Evolutionary conservation across 2,888 invertebrate species (phyloP), one percentile per base, ranked within the genome.

Genomic region (Tachina grossa): DNA sequence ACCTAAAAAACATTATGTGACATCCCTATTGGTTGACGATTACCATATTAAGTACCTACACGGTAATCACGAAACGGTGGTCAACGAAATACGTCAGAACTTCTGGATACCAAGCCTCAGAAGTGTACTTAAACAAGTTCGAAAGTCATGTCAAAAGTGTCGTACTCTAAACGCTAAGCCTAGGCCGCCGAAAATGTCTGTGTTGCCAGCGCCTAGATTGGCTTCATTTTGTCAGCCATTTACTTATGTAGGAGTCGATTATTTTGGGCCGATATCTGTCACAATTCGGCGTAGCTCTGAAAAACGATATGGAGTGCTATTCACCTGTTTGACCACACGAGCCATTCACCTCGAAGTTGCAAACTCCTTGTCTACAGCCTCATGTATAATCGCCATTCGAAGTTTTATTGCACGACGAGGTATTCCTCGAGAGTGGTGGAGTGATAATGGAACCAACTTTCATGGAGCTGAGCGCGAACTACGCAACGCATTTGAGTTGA

Each of bases 361-460:
- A n/a, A n/a, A n/a, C n/a, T n/a, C n/a, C n/a, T n/a, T n/a, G n/a
- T n/a, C n/a, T n/a, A n/a, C n/a, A n/a, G n/a, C n/a, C n/a, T n/a
- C n/a, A n/a, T n/a, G n/a, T n/a, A n/a, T n/a, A n/a, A n/a, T n/a
- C n/a, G n/a, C n/a, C n/a, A n/a, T n/a, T n/a, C n/a, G n/a, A n/a
- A n/a, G n/a, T n/a, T n/a, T n/a, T n/a, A n/a, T n/a, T n/a, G n/a
- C n/a, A n/a, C n/a, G n/a, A n/a, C n/a, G n/a, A n/a, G n/a, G n/a
- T n/a, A n/a, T n/a, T n/a, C n/a, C n/a, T n/a, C n/a, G n/a, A n/a
- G n/a, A n/a, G n/a, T n/a, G 71, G n/a, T 65, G 65, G 10, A 77
- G 82, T 5, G 83, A 84, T 16, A 87, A 87, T 19, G 84, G 77
- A 9, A 87, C 82, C 8, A 86, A 86, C 11, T 85, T 86, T 43